Conservation (phyloP, 2,113 vertebrate genomes). For the Martes martes region DNA sequence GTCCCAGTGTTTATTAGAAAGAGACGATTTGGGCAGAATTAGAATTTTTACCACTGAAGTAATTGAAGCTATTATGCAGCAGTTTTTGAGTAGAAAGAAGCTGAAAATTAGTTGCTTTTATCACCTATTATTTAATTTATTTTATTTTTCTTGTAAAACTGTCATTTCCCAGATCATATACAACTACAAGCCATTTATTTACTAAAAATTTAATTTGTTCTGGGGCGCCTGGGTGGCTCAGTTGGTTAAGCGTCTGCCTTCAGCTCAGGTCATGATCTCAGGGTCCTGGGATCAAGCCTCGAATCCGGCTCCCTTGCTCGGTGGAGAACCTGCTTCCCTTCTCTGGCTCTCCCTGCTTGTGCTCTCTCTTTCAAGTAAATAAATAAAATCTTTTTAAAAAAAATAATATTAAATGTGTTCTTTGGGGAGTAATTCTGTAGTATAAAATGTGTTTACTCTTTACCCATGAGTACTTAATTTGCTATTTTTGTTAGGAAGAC, state of each 20-base stretch:
- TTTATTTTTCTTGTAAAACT: constrained; percentile 3
- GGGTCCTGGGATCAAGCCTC: too few species aligned
- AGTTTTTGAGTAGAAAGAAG: constrained; percentile 6
- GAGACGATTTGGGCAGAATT: neutral
- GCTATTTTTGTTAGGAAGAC: neutral
- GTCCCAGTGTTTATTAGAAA: neutral
- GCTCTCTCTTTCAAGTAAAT: too few species aligned
- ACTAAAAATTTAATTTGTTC: neutral
- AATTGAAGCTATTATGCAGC: neutral
- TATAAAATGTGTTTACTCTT: neutral
- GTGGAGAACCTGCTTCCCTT: too few species aligned
- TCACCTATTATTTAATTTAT: neutral
- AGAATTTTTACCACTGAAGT: neutral
- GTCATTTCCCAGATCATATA: neutral
- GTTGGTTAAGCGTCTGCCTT: neutral
- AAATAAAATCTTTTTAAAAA: too few species aligned
- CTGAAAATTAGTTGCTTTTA: neutral
- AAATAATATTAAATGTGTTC: neutral
- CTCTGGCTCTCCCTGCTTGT: too few species aligned
- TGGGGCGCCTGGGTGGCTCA: neutral
- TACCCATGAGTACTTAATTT: neutral
- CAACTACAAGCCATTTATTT: neutral
- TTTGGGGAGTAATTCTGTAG: neutral
- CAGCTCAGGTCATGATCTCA: too few species aligned
- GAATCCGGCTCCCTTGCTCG: too few species aligned